Evolutionary conservation across 2,113 vertebrate genomes (phyloP).

Genomic region (Myxocyprinus asiaticus): DNA sequence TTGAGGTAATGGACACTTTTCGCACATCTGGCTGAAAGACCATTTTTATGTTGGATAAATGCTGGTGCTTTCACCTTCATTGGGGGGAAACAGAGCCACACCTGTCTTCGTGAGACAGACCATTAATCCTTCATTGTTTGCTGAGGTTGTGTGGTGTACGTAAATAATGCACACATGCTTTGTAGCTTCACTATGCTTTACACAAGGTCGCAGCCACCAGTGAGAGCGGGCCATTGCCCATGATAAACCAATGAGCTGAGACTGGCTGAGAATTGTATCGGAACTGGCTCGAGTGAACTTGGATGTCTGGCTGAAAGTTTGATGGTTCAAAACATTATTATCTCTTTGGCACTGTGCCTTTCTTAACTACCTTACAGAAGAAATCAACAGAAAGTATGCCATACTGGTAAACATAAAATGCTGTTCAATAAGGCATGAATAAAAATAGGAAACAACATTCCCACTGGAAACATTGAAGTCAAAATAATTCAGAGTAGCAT

Average conservation of each 20-base stretch:
- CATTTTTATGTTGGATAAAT: slow-evolving; percentile 63
- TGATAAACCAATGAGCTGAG: slow-evolving; percentile 20
- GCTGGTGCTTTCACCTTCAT: slow-evolving; percentile 56
- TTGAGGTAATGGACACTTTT: slow-evolving; percentile 23
- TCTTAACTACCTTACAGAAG: background rate
- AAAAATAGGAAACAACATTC: no score
- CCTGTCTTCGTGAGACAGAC: slow-evolving; percentile 64
- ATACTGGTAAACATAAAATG: no score
- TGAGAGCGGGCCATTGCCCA: slow-evolving; percentile 36
- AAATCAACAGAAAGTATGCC: background rate
- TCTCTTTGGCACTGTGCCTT: background rate
- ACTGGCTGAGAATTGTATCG: background rate
- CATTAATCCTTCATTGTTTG: slow-evolving; percentile 64
- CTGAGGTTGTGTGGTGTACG: slow-evolving; percentile 55
- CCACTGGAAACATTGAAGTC: no score
- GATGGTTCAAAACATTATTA: background rate
- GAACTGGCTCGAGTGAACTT: background rate
- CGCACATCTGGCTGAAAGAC: slow-evolving; percentile 34
- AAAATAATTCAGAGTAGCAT: background rate
- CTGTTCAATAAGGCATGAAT: no score
- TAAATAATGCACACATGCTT: slow-evolving; percentile 57
- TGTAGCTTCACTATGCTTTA: slow-evolving; percentile 50
- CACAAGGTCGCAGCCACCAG: slow-evolving; percentile 56
- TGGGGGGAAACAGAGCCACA: slow-evolving; percentile 46
- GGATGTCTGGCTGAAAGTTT: background rate